A percentile compares a stretch with the other conserved stretches of the same genome.
Evolutionary conservation across 2,888 invertebrate genomes (phyloP).

Genomic region (Drosophila koepferae): DNA sequence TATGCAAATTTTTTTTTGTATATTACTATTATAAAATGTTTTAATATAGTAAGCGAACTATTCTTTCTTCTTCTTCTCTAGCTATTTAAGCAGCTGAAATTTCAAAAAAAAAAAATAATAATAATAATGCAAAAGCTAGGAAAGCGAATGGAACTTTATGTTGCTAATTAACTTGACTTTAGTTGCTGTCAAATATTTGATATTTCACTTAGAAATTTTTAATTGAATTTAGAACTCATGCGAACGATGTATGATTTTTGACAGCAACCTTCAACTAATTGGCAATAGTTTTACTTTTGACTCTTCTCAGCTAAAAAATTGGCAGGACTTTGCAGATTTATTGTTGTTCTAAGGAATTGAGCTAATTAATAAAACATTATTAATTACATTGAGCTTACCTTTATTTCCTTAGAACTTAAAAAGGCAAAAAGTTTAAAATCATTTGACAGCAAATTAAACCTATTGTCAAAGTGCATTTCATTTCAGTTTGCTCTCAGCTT

Average conservation of each 20-base stretch:
- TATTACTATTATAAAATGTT: neutral
- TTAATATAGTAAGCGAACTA: neutral
- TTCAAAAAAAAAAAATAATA: too few species aligned
- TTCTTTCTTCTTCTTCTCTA: neutral
- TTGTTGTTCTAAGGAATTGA: too few species aligned
- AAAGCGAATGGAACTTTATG: neutral
- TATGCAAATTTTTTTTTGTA: conserved; percentile 6
- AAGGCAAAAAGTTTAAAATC: neutral
- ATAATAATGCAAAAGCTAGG: too few species aligned
- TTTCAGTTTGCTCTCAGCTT: neutral
- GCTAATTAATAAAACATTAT: too few species aligned
- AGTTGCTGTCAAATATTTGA: neutral
- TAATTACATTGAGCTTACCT: neutral
- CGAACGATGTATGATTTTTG: neutral
- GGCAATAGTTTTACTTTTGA: neutral
- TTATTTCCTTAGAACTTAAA: too few species aligned
- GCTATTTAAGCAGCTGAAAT: neutral
- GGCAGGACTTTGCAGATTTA: too few species aligned
- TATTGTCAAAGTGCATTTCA: neutral
- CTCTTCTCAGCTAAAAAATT: neutral
- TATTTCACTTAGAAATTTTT: neutral
- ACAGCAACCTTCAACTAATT: neutral
- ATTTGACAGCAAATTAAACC: neutral
- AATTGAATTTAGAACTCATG: neutral
- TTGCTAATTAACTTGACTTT: neutral